Conservation (phyloP, 2,888 invertebrate genomes). For the Endotricha flammealis region DNA sequence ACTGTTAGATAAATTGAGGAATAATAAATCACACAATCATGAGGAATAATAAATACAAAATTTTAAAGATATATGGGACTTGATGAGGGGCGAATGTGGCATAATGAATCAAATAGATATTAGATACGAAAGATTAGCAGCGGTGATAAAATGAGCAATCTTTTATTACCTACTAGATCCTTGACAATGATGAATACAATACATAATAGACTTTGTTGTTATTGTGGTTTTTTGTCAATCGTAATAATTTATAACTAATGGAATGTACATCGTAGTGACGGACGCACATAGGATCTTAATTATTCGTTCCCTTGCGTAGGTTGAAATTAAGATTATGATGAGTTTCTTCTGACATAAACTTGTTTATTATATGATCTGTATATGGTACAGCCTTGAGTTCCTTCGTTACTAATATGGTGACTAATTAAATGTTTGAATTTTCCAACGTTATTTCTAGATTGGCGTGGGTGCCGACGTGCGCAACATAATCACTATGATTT, state of each 20-base stretch:
- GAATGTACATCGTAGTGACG: constrained; percentile 24
- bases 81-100: too few relatives aligned
- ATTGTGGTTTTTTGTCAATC: constrained; percentile 14
- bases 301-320: constrained; percentile 60
- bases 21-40: too few relatives aligned
- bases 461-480: constrained; percentile 52
- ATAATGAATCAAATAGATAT: too few relatives aligned
- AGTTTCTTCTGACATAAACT: constrained; percentile 62
- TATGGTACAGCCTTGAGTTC: constrained; percentile 67
- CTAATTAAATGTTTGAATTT: constrained; percentile 71
- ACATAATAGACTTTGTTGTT: constrained; percentile 4
- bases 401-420: constrained; percentile 59
- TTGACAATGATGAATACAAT: constrained; percentile 5
- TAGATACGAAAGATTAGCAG: too few relatives aligned
- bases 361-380: constrained; percentile 68
- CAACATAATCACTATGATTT: constrained; percentile 43
- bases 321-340: constrained; percentile 64
- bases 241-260: constrained; percentile 22
- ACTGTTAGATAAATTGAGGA: too few relatives aligned
- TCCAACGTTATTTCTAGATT: constrained; percentile 57
- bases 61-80: too few relatives aligned
- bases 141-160: too few relatives aligned
- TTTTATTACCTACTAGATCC: too few relatives aligned
- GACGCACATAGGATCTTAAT: constrained; percentile 21
- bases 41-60: too few relatives aligned